A percentile compares a stretch with the other conserved stretches of the same genome.
Evolutionary conservation across 2,888 invertebrate genomes (phyloP).

Genomic region (Crocallis elinguaria): DNA sequence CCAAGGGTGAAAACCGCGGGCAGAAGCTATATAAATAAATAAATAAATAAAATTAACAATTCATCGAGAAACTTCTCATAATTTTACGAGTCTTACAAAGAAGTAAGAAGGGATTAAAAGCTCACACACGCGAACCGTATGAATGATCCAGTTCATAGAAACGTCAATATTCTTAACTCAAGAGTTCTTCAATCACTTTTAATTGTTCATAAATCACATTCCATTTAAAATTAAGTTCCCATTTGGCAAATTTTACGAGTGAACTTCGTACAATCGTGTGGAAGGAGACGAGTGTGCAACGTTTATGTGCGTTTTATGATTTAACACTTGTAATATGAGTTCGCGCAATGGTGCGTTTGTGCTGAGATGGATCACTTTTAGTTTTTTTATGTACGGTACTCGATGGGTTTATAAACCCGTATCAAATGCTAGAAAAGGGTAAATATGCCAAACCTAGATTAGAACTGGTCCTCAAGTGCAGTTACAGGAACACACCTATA

Average conservation of each 20-base stretch:
- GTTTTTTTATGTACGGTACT: constrained; percentile 1
- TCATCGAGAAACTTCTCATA: constrained; percentile 24
- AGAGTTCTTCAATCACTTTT: constrained; percentile 54
- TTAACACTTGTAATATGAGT: constrained; percentile 39
- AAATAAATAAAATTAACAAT: constrained; percentile 15
- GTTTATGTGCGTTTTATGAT: constrained; percentile 47
- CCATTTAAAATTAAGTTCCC: constrained; percentile 58
- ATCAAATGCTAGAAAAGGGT: too few relatives aligned
- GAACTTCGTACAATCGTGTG: constrained; percentile 51
- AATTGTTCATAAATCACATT: constrained; percentile 63
- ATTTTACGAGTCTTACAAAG: constrained; percentile 23
- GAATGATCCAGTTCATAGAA: constrained; percentile 45
- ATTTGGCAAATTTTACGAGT: constrained; percentile 60
- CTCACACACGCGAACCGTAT: constrained; percentile 33
- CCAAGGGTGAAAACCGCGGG: too few relatives aligned
- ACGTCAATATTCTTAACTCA: constrained; percentile 46
- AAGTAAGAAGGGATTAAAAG: constrained; percentile 6
- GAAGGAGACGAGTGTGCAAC: constrained; percentile 48
- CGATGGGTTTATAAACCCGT: too few relatives aligned
- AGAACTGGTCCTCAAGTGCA: too few relatives aligned
- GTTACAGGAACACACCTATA: too few relatives aligned
- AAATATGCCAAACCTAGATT: too few relatives aligned
- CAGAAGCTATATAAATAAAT: too few relatives aligned
- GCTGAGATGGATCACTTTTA: constrained; percentile 11
- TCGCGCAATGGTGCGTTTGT: constrained; percentile 17